Percentiles rank a stretch among this genome's conserved stretches.
Conservation (phyloP, 2,888 invertebrate species). For the Matsumyia berberina region DNA sequence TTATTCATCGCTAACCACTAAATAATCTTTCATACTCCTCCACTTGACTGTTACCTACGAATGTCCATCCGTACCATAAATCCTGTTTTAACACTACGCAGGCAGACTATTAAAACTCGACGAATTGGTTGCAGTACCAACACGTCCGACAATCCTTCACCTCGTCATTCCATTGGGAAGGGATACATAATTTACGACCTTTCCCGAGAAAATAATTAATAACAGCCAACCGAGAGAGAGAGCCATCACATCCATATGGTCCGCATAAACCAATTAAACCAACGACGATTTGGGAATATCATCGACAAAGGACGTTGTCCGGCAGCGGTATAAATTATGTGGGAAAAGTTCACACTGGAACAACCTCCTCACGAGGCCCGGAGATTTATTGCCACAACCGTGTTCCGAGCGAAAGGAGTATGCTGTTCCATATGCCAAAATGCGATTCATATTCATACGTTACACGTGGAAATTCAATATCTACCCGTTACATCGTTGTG, state of each 20-base stretch:
- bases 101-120: background rate
- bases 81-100: background rate
- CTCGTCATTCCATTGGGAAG: background rate
- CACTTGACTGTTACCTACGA: no score
- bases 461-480: conserved; percentile 41
- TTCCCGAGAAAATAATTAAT: conserved; percentile 42
- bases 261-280: conserved; percentile 28
- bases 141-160: background rate
- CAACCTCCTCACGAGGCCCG: background rate
- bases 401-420: background rate
- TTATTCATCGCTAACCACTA: no score
- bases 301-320: conserved; percentile 16
- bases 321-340: conserved; percentile 24
- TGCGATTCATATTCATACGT: conserved; percentile 21
- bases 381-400: conserved; percentile 42
- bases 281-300: conserved; percentile 33
- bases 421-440: background rate
- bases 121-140: background rate
- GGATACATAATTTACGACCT: conserved; percentile 33
- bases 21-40: no score
- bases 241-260: conserved; percentile 25
- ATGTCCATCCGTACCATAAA: no score
- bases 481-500: conserved; percentile 15
- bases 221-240: background rate
- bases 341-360: conserved; percentile 31